These are phyloP conservation scores for Oppia nitens DNA, from an alignment of 1,140 invertebrate genomes.

Conservation along the genomic window DNA sequence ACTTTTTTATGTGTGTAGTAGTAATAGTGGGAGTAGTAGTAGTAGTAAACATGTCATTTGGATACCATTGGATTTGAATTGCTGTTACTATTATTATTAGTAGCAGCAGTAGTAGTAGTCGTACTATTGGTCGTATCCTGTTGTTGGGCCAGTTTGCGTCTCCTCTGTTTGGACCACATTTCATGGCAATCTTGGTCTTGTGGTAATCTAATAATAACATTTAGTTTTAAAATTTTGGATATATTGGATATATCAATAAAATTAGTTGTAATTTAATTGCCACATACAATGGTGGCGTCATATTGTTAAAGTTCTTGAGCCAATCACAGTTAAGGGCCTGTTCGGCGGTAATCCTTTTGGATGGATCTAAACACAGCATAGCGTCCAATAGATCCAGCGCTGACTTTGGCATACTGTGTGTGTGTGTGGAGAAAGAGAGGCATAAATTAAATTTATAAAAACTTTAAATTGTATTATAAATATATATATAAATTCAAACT, in stretches of 20 bases:
- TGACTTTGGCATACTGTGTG: constrained; percentile 51
- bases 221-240: constrained; percentile 6
- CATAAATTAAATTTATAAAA: background rate
- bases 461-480: no score
- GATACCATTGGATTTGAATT: no score
- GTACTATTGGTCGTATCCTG: no score
- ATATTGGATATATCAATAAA: constrained; percentile 11
- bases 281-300: constrained; percentile 49
- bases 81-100: no score
- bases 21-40: no score
- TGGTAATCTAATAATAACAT: constrained; percentile 33
- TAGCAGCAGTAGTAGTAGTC: no score
- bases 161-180: constrained; percentile 87
- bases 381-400: constrained; percentile 86
- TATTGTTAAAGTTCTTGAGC: constrained; percentile 61
- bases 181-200: constrained; percentile 98
- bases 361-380: constrained; percentile 92
- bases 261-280: constrained; percentile 12
- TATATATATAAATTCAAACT: no score
- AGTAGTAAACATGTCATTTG: no score
- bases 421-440: background rate
- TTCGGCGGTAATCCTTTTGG: constrained; percentile 77
- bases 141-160: constrained; percentile 44
- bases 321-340: constrained; percentile 85
- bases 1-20: no score